Evolutionary conservation across 2,113 vertebrate genomes (phyloP), one percentile per base, ranked within the genome.

Genomic region (Sinocyclocheilus anshuiensis): DNA sequence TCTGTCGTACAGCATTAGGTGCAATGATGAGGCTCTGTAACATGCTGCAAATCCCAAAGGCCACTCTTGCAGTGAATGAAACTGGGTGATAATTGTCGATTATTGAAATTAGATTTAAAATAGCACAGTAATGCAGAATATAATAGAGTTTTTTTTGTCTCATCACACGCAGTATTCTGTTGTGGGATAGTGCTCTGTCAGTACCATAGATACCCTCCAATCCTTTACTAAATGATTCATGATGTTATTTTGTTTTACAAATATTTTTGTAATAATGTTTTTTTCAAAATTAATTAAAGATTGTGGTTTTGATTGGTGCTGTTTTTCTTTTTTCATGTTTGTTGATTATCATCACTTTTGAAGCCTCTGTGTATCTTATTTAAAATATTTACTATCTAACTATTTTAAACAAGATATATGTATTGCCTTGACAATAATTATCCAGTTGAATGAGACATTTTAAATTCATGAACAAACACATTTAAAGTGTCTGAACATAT

Each of bases 1-100:
- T 82, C 80, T 82, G 80, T 45, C 42, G 11, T 82, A 69, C 24
- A 22, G 50, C 80, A 69, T 82, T 82, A 69, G 63, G 24, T 67
- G 80, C 12, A 69, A 82, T 82, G 80, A 69, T 82, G 61, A 67
- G 61, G 42, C 9, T 2, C 24, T 69, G 67, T 67, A 67, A 67
- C 79, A 1, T 81, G 61, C 39, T 67, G 61, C 10, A 81, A 67
- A 81, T 81, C 61, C 42, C 61, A 67, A 29, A n/a, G 15, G 79
- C 79, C 59, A 1, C 63, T 67, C 61, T 67, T 22, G 42, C 61
- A 12, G n/a, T 11, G 42, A 81, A 67, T 4, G 4, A 50, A 81
- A 81, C 48, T 50, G 48, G 79, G 79, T 33, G 79, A 67, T 67
- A 67, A 67, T 81, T 67, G 79, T 26, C 4, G 61, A 81, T 67